Percentiles rank a stretch among this genome's conserved stretches.
phyloP scores from a whole-genome alignment of 1,140 invertebrate species.

The Musca vetustissima region DNA sequence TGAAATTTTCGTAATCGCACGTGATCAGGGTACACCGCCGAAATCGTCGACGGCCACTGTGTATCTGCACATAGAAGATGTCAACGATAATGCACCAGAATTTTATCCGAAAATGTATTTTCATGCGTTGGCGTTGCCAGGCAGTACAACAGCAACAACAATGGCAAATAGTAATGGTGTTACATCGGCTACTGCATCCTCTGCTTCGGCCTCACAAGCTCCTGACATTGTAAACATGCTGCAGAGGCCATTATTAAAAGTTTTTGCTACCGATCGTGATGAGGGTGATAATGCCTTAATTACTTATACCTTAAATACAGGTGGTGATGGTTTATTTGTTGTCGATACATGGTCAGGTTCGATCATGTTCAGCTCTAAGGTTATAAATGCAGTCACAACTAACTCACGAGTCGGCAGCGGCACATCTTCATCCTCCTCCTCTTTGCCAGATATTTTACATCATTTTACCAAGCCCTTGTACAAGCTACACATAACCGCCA shows the following conservation, averaged over 20 bases:
- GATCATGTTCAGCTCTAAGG: conserved; percentile 65
- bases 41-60: conserved; percentile 87
- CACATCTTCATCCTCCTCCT: neutral
- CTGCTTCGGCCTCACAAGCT: neutral
- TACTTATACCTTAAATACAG: conserved; percentile 73
- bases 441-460: conserved; percentile 18
- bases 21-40: conserved; percentile 85
- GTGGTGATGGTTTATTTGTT: conserved; percentile 75
- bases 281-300: conserved; percentile 81
- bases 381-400: neutral
- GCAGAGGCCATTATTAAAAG: conserved; percentile 63
- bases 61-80: conserved; percentile 76
- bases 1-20: conserved; percentile 82
- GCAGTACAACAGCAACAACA: conserved; percentile 33
- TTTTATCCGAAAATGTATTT: conserved; percentile 88
- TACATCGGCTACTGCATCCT: too few species aligned
- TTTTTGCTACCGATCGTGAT: conserved; percentile 78
- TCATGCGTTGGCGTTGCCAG: conserved; percentile 63
- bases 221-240: conserved; percentile 17
- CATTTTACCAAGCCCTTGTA: conserved; percentile 65
- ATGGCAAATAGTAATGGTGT: neutral
- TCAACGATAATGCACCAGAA: conserved; percentile 86
- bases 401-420: neutral
- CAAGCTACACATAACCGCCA: conserved; percentile 73
- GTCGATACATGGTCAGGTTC: conserved; percentile 77